Conservation (phyloP, 1,140 invertebrate genomes). For the Brachionus sp. region DNA sequence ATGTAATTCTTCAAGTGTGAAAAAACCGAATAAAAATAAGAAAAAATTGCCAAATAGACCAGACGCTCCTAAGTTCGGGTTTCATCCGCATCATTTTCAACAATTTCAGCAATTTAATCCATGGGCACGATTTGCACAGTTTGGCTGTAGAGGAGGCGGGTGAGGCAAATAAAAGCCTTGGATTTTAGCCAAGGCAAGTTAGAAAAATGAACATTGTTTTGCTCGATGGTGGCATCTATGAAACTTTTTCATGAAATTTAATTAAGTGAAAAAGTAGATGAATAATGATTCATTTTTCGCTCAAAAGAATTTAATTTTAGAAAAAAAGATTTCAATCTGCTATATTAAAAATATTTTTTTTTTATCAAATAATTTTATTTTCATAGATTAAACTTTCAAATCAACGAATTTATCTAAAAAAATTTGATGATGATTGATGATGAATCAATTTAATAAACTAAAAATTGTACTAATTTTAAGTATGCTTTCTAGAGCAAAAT, state of each 20-base stretch:
- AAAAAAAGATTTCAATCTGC: too few species aligned
- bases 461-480: too few species aligned
- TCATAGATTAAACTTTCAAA: too few species aligned
- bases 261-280: slow-evolving; percentile 18
- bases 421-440: too few species aligned
- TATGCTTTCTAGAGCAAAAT: too few species aligned
- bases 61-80: slow-evolving; percentile 15
- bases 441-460: too few species aligned
- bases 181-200: neutral
- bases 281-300: neutral
- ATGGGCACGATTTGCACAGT: neutral
- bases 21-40: neutral
- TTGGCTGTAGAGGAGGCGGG: neutral
- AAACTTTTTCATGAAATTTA: slow-evolving; percentile 28
- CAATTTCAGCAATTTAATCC: slow-evolving; percentile 15
- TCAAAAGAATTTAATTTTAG: neutral
- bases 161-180: slow-evolving; percentile 26
- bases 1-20: neutral
- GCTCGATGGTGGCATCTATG: neutral
- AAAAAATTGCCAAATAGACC: neutral
- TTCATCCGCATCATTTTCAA: slow-evolving; percentile 9
- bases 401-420: too few species aligned
- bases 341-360: too few species aligned
- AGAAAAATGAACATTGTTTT: neutral
- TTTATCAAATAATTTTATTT: too few species aligned